Percentiles rank a stretch among this genome's conserved stretches.
phyloP scores from a whole-genome alignment of 2,113 vertebrate species.

The Xyliphius kryptos region DNA sequence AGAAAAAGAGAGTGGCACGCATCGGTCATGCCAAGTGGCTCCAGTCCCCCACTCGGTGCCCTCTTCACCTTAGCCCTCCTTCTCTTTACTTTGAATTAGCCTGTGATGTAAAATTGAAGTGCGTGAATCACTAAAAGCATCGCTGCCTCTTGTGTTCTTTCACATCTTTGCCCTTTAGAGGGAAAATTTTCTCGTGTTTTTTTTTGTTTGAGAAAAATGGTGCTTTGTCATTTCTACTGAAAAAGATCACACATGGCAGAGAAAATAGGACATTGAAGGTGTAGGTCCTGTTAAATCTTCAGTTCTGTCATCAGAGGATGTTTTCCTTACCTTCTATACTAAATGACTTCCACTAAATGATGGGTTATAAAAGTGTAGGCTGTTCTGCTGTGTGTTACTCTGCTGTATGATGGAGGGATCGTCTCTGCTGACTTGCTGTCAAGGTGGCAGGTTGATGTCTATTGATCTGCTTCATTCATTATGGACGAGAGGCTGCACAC shows the following conservation, averaged over 20 bases:
- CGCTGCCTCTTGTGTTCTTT: background rate
- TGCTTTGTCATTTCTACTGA: conserved; percentile 1
- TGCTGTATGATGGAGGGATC: conserved; percentile 7
- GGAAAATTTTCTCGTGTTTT: background rate
- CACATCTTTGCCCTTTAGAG: background rate
- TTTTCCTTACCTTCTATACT: background rate
- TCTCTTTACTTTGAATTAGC: conserved; percentile 18
- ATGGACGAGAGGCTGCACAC: conserved; percentile 27
- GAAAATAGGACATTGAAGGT: background rate
- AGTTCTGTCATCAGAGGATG: background rate
- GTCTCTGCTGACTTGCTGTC: conserved; percentile 22
- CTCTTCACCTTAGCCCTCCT: conserved; percentile 1
- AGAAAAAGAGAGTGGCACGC: background rate
- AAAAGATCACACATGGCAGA: background rate
- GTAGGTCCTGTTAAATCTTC: background rate
- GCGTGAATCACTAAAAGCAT: conserved; percentile 27
- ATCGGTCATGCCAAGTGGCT: conserved; percentile 14
- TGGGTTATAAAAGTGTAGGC: conserved; percentile 1
- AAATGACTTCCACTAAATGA: background rate
- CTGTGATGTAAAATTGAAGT: conserved; percentile 25
- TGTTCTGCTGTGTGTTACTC: background rate
- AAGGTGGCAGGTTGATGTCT: conserved; percentile 39
- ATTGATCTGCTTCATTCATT: conserved; percentile 42
- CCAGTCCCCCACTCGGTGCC: background rate
- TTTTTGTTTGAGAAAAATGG: conserved; percentile 1